These are phyloP conservation scores for Athalia circularis DNA, from an alignment of 2,888 invertebrate species.

Conservation along the genomic window DNA sequence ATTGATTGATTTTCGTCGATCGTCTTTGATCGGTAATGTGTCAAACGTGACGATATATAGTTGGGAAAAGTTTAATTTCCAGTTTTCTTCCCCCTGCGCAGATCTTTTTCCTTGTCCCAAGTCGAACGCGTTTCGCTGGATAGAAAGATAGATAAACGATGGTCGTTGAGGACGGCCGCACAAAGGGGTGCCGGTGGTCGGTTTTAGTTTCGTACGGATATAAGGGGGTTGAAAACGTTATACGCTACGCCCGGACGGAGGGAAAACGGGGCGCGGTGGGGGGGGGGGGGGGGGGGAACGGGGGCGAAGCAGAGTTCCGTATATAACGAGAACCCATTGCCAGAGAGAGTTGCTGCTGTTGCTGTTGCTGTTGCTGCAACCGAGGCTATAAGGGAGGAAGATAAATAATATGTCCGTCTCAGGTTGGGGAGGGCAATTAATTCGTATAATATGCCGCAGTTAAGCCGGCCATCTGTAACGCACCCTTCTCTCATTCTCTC, in stretches of 20 bases:
- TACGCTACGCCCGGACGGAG: no score
- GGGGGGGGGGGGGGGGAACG: no score
- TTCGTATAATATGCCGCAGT: constrained; percentile 73
- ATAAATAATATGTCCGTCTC: constrained; percentile 72
- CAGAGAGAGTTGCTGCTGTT: no score
- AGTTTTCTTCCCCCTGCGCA: no score
- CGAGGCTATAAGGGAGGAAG: constrained; percentile 49
- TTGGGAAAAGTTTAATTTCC: no score
- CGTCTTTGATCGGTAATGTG: no score
- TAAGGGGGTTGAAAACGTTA: no score
- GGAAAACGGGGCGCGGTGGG: no score
- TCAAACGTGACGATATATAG: no score
- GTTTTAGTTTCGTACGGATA: not conserved
- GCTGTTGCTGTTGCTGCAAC: no score
- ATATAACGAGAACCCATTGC: constrained; percentile 18
- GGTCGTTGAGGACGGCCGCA: constrained; percentile 57
- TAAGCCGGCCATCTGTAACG: constrained; percentile 72
- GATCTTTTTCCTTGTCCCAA: not conserved
- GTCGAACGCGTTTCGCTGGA: constrained; percentile 61
- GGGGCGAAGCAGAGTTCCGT: constrained; percentile 41
- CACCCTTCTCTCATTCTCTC: constrained; percentile 53
- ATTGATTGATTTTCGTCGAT: no score
- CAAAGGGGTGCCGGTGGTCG: constrained; percentile 55
- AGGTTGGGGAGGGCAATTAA: constrained; percentile 69
- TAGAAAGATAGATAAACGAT: constrained; percentile 66